Conservation (phyloP, 2,797 vertebrate species). For the Pitangus sulphuratus region DNA sequence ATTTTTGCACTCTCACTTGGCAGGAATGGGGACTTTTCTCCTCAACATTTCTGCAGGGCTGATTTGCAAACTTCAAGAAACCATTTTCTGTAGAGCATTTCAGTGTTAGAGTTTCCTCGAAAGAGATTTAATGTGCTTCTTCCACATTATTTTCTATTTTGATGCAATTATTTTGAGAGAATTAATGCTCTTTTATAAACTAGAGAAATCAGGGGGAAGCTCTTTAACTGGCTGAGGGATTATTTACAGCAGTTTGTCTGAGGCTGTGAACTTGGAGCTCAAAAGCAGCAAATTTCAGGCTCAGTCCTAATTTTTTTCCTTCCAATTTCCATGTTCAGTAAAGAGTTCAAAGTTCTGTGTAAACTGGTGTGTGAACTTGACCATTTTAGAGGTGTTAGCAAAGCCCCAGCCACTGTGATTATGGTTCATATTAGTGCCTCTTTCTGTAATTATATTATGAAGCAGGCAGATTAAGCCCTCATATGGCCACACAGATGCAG, state of each 20-base stretch:
- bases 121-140: neutral
- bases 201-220: neutral
- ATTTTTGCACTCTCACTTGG: neutral
- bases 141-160: neutral
- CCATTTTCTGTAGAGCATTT: neutral
- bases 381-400: neutral
- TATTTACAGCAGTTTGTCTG: neutral
- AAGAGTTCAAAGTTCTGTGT: neutral
- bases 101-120: neutral
- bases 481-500: conserved; percentile 36
- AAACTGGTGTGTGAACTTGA: neutral
- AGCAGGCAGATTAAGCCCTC: conserved; percentile 42
- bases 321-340: fast-evolving
- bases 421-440: neutral
- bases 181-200: neutral
- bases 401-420: neutral
- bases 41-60: neutral
- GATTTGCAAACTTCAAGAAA: neutral
- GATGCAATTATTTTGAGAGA: neutral
- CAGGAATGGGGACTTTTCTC: neutral
- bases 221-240: neutral
- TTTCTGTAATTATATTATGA: conserved; percentile 52
- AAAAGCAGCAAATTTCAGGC: neutral
- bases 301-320: neutral
- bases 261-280: neutral